Conservation (phyloP, 2,888 invertebrate species). For the Branchipolynoe longqiensis region DNA sequence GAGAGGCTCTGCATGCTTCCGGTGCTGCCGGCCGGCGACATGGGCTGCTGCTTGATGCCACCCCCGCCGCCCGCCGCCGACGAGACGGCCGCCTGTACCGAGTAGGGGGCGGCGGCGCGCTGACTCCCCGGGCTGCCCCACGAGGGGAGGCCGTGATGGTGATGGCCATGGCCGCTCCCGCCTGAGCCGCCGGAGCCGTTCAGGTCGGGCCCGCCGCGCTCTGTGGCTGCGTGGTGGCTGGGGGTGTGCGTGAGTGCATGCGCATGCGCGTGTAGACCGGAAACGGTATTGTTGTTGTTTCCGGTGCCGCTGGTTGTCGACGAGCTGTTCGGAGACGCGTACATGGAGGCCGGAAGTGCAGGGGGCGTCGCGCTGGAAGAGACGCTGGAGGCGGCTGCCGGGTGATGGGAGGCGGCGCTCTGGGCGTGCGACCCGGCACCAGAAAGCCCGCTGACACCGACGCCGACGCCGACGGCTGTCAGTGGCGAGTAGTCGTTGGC, state of each 20-base stretch:
- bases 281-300: no score
- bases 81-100: neutral
- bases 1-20: conserved; percentile 78
- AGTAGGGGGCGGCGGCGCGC: neutral
- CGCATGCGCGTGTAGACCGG: no score
- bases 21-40: conserved; percentile 77
- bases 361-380: neutral
- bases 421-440: neutral
- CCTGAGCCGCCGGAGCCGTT: neutral
- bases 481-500: neutral
- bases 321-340: neutral
- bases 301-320: neutral
- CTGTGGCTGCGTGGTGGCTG: no score
- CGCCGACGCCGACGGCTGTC: neutral
- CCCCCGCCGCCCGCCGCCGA: neutral
- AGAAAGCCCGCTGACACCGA: neutral
- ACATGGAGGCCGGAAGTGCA: conserved; percentile 5
- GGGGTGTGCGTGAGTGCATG: no score
- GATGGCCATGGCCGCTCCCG: neutral
- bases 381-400: conserved; percentile 20
- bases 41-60: neutral
- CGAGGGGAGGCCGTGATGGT: conserved; percentile 5
- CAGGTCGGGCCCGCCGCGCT: neutral
- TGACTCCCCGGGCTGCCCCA: neutral
- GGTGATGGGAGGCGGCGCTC: neutral